Evolutionary conservation across 2,113 vertebrate genomes (phyloP), one percentile per base, ranked within the genome.

Genomic region (Tamias sibiricus): DNA sequence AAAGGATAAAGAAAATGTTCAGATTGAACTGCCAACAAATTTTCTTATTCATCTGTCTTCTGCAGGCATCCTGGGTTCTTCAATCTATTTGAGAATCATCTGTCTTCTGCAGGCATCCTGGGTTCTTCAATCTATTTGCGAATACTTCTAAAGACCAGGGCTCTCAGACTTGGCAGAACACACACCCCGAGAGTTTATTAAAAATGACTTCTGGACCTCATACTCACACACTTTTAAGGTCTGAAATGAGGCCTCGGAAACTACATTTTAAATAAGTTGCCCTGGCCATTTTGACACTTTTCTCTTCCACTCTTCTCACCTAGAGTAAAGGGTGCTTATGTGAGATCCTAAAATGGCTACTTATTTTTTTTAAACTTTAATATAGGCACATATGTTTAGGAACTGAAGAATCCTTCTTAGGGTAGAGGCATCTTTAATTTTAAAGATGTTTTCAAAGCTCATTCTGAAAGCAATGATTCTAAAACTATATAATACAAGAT

Each of bases 151-250:
- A 76, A 96, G 54, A 88, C 24, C 49, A 89, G 37, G 52, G 68
- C 54, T 57, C 28, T 85, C 40, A 40, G 24, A 35, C 52, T 49
- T 82, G 44, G 42, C 32, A 42, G 37, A 64, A 79, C 11, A 87
- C 17, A 90, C 0, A 86, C 20, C 20, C 20, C 47, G 32, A 68
- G 8, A 77, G 75, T 68, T 86, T 89, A 85, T 30, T 93, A 74
- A 93, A 96, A 93, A 90, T 87, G 71, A 82, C 8, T 62, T 24
- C 26, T 89, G 42, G 16, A 89, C 59, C 37, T 94, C 37, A 95
- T 59, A 37, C 37, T 90, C 19, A 76, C 24, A 94, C 12, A 77
- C 20, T 81, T 72, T 40, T 47, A 95, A 52, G n/a, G 4, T 57
- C 40, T 85, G 28, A 96, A 93, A 79, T 28, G 37, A 91, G 19